Base-by-base conservation (phyloP, 2,113 vertebrate species). In the Toxotes jaculatrix region DNA sequence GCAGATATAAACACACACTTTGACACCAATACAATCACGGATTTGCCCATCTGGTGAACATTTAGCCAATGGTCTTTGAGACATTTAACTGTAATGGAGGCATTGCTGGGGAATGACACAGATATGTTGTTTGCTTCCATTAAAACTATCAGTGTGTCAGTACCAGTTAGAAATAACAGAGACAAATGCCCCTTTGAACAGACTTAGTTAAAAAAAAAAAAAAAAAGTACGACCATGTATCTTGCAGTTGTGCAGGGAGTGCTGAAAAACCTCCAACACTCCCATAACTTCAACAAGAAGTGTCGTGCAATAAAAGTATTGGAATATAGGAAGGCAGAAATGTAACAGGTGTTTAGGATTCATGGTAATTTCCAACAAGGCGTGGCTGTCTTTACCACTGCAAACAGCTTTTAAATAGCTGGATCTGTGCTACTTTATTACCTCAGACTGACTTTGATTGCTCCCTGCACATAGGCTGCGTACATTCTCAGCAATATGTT, bases 21-120 rank as follows among this genome's bases (percentile, higher is more conserved):
- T 73, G 36, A 85, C 74, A 77, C 38, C 74, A 69, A 80, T 34
- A 42, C 45, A 67, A 17, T 27, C 36, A 55, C 40, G 68, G 47
- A 72, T 34, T 78, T 3, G 5, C 34, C 82, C 89, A 88, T 84
- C 86, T 90, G 87, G 82, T 66, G 77, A 60, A 62, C 55, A 85
- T 91, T 86, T 73, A 61, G 36, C 31, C 40, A 66, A 63, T 60
- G 45, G 63, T 73, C 40, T 73, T 14, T n/a, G 40, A 81, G 63
- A 65, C 43, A 53, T 74, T 57, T 23, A 60, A 63, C 63, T 62
- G 45, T 62, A 67, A 83, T 80, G 55, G 76, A 61, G 61, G 67
- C 63, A n/a, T 68, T 53, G 31, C 60, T 74, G 72, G 32, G 36
- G 51, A 61, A 51, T 60, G 32, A 71, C 66, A 70, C 60, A 53